Percentiles rank a stretch among this genome's conserved stretches.
These are phyloP conservation scores for Holothuria scabra DNA, from an alignment of 53 echinoderm and acorn worm genomes.

Conservation along the genomic window DNA sequence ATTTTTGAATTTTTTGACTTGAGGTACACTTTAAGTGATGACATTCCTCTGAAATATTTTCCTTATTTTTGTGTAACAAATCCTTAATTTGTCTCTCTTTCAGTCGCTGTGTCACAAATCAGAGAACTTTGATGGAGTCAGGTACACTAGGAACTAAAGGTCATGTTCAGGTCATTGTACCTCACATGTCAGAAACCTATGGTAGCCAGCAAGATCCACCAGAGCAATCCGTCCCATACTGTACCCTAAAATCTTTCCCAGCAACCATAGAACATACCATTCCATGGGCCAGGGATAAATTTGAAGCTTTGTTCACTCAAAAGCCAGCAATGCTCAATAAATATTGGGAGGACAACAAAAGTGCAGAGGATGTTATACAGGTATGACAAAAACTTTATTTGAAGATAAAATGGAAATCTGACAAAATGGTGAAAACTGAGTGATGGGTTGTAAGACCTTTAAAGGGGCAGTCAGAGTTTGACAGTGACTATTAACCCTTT, in stretches of 20 bases:
- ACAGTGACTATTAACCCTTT: too few relatives aligned
- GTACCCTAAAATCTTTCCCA: conserved; percentile 97
- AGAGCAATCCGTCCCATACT: conserved; percentile 91
- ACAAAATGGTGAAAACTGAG: too few relatives aligned
- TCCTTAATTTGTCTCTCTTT: neutral
- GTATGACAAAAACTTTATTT: neutral
- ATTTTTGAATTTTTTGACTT: too few relatives aligned
- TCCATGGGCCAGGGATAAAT: conserved; percentile 99
- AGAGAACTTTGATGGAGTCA: conserved; percentile 85
- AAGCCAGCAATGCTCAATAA: conserved; percentile 91
- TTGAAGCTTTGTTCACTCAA: conserved; percentile 87
- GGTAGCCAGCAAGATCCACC: conserved; percentile 91
- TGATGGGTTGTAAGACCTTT: too few relatives aligned
- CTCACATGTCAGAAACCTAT: conserved; percentile 93
- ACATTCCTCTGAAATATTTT: too few relatives aligned
- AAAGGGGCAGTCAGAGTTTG: too few relatives aligned
- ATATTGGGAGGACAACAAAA: conserved; percentile 75
- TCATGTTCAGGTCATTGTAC: conserved; percentile 98
- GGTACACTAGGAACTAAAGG: conserved; percentile 97
- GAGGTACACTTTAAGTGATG: too few relatives aligned
- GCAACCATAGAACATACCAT: conserved; percentile 97
- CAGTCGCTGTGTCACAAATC: conserved; percentile 96
- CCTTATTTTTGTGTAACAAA: too few relatives aligned
- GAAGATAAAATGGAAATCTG: too few relatives aligned
- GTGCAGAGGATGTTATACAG: conserved; percentile 62